Evolutionary conservation across 2,113 vertebrate genomes (phyloP), one percentile per base, ranked within the genome.

Genomic region (Engystomops pustulosus): DNA sequence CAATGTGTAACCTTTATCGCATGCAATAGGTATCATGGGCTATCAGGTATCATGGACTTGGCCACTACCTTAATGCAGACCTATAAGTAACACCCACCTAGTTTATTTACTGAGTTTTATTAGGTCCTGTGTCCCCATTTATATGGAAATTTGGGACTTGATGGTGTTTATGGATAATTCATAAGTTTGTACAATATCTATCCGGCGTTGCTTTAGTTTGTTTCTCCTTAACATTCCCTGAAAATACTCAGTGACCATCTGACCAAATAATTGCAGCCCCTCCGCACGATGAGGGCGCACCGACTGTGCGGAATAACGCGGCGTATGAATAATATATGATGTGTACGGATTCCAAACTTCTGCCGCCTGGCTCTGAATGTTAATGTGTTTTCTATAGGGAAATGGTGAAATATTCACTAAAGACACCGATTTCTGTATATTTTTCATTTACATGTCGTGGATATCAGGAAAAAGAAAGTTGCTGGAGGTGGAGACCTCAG

Each of bases 211-310:
- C 23, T 62, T 62, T 30, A 14, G 58, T 62, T 15, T 62, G 25
- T 30, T 15, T 15, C 58, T 15, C 58, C 25, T 15, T 62, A 62
- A 30, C 27, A 62, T 62, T 62, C 58, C 23, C 5, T 30, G 25
- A 62, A 62, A 62, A 62, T 62, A 62, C 25, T 62, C 15, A 69
- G 67, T 38, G 67, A 3, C 18, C 67, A 69, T 69, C 32, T 69
- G 67, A 69, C 67, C 67, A 69, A 69, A 69, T 69, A 69, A 69
- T 69, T 68, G 67, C 32, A 69, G 67, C 18, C 38, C 5, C 32
- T 20, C 8, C 6, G 0, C 4, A 10, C 67, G 36, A 69, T 69
- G 67, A 69, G 38, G 38, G 38, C 38, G 32, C 34, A 69, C 67
- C 67, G 38, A 69, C 67, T 69, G 34, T 69, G 67, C 8, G 18